phyloP scores from a whole-genome alignment of 2,113 vertebrate genomes.

The Oenanthe melanoleuca region DNA sequence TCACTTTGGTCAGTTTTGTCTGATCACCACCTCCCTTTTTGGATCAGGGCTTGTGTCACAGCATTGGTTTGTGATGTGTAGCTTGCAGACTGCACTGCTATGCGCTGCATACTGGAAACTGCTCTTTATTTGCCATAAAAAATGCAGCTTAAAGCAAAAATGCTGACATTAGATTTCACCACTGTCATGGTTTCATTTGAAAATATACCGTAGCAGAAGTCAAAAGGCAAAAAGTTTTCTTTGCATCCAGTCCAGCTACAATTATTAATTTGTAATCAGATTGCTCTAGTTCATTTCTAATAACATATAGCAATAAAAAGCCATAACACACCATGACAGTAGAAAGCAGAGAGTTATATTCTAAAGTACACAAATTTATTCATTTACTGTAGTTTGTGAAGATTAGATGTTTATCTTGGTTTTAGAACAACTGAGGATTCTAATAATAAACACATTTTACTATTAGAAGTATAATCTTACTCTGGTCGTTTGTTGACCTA shows the following conservation, averaged over 20 bases:
- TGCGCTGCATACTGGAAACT: background rate
- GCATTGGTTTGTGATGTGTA: fast-evolving
- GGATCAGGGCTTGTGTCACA: background rate
- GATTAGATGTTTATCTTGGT: background rate
- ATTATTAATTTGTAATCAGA: background rate
- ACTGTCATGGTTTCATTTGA: background rate
- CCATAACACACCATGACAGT: background rate
- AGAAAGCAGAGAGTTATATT: background rate
- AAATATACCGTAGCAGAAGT: background rate
- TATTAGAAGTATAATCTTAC: background rate
- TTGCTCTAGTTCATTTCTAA: background rate
- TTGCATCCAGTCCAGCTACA: background rate
- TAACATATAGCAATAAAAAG: background rate
- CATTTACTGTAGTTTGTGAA: background rate
- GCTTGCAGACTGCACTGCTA: background rate
- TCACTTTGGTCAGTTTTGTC: background rate
- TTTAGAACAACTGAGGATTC: background rate
- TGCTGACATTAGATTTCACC: background rate
- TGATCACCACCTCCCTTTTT: background rate
- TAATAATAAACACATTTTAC: conserved; percentile 16
- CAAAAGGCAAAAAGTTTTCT: background rate
- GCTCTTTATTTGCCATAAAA: background rate
- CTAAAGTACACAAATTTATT: background rate
- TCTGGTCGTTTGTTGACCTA: background rate
- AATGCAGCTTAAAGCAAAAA: background rate